A percentile compares a stretch with the other conserved stretches of the same genome.
Conservation (phyloP, 2,113 vertebrate species). For the Lophotis ruficrista region DNA sequence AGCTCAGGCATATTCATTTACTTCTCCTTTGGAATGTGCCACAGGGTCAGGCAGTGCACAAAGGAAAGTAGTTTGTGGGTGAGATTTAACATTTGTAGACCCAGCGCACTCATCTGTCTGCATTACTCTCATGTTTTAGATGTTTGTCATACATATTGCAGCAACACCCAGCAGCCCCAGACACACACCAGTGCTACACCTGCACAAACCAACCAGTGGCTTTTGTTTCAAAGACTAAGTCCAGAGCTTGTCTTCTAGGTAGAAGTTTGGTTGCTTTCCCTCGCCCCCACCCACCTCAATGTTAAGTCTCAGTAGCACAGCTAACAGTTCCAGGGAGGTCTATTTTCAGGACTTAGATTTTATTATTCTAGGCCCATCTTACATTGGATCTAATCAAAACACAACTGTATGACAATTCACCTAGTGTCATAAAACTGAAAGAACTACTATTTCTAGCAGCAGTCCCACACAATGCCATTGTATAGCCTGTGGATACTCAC, state of each 20-base stretch:
- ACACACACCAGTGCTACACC: not conserved
- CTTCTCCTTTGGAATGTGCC: not conserved
- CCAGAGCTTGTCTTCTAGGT: not conserved
- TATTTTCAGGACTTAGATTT: not conserved
- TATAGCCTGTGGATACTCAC: not conserved
- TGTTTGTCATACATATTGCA: not conserved
- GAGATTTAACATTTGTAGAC: not conserved
- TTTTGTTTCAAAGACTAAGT: not conserved
- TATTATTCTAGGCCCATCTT: not conserved
- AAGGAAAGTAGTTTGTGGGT: not conserved
- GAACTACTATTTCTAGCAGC: not conserved
- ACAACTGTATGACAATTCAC: not conserved
- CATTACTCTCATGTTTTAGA: not conserved
- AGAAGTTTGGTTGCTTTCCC: not conserved
- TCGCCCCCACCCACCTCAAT: accelerated
- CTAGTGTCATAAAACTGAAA: not conserved
- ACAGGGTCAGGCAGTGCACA: not conserved
- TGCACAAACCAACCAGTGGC: not conserved
- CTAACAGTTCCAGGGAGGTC: not conserved
- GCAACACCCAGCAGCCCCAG: not conserved
- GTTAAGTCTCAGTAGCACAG: not conserved
- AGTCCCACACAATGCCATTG: not conserved
- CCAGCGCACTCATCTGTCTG: not conserved
- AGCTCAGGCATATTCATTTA: not conserved
- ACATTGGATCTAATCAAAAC: not conserved